Percentiles rank a stretch among this genome's conserved stretches.
phyloP scores from a whole-genome alignment of 2,797 vertebrate genomes.

The Periparus ater region DNA sequence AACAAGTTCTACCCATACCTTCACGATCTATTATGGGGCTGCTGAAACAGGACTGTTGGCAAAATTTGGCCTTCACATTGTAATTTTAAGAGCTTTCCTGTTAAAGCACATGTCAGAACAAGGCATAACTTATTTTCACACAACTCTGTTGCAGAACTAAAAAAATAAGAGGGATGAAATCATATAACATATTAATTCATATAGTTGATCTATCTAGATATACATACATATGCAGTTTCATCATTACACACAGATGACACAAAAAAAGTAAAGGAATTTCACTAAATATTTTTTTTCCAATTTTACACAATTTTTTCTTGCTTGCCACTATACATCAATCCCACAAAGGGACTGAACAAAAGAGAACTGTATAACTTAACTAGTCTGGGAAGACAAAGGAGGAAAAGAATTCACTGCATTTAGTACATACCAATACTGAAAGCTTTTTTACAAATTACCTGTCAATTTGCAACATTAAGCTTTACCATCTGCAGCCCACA shows the following conservation, averaged over 20 bases:
- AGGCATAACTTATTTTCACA: not conserved
- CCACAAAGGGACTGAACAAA: not conserved
- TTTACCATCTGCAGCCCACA: not conserved
- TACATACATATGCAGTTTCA: not conserved
- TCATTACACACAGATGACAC: not conserved
- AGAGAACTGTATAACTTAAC: not conserved
- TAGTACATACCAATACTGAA: not conserved
- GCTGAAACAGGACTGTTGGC: not conserved
- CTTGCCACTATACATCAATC: not conserved
- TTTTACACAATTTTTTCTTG: not conserved
- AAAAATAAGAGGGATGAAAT: not conserved
- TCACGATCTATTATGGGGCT: not conserved
- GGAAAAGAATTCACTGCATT: not conserved
- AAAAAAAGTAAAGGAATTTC: not conserved
- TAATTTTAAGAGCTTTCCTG: not conserved
- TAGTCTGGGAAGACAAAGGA: not conserved
- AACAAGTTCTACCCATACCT: not conserved
- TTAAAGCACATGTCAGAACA: not conserved
- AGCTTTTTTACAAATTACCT: not conserved
- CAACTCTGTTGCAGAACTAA: not conserved
- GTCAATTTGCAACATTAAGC: not conserved
- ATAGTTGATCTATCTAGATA: not conserved
- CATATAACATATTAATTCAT: not conserved
- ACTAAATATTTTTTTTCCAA: not conserved
- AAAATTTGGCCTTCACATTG: not conserved